Evolutionary conservation across 2,888 invertebrate species (phyloP).

Genomic region (Tetheella fluctuosa): DNA sequence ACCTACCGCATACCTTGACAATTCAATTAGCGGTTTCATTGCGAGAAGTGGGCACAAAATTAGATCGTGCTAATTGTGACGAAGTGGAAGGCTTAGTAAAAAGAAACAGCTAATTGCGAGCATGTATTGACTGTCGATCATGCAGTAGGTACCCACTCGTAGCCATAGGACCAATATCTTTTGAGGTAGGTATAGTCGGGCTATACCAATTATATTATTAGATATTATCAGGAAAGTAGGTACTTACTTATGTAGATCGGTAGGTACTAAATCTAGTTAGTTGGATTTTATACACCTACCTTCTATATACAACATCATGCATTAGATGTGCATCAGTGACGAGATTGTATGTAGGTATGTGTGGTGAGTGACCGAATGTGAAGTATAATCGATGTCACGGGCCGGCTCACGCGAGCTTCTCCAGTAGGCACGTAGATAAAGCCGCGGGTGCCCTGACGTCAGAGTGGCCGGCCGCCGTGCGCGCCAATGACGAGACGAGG

Average conservation of each 20-base stretch:
- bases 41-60: conserved; percentile 70
- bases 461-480: conserved; percentile 66
- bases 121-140: conserved; percentile 36
- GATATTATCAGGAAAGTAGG: not conserved
- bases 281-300: too few species aligned
- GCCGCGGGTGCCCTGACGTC: conserved; percentile 72
- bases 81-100: conserved; percentile 71
- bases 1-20: conserved; percentile 64
- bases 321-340: not conserved
- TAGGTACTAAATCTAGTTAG: too few species aligned
- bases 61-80: conserved; percentile 72
- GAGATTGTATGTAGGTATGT: not conserved
- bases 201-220: too few species aligned
- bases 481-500: conserved; percentile 72
- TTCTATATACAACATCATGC: not conserved
- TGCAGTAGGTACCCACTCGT: conserved; percentile 11
- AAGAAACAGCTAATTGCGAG: conserved; percentile 66
- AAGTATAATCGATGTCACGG: conserved; percentile 31
- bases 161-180: too few species aligned
- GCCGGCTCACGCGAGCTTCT: conserved; percentile 38
- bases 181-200: too few species aligned
- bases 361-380: not conserved
- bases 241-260: not conserved
- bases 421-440: conserved; percentile 60
- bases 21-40: conserved; percentile 67